Conservation (phyloP, 2,113 vertebrate genomes). For the Limnothrissa miodon region DNA sequence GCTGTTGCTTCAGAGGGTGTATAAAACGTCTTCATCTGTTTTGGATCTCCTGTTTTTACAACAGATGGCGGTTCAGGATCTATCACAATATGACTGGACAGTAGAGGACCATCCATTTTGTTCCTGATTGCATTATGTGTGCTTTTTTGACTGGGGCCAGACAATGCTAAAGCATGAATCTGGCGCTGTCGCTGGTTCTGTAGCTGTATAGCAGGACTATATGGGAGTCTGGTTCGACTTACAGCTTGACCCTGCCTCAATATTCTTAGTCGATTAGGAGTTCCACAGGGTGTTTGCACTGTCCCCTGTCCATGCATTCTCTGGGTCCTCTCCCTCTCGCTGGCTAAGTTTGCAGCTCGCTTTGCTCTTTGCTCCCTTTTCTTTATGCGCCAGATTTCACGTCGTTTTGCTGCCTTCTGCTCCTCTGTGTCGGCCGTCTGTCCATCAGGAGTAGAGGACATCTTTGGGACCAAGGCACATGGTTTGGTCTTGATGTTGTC, state of each 20-base stretch:
- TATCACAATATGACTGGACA: neutral
- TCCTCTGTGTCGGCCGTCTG: conserved; percentile 56
- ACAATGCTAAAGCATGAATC: neutral
- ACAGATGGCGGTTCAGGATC: neutral
- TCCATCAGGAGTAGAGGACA: conserved; percentile 29
- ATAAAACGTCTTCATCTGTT: neutral
- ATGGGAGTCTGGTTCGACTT: neutral
- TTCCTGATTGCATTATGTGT: neutral
- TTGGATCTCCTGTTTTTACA: neutral
- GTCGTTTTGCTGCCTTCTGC: conserved; percentile 64
- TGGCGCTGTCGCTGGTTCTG: neutral
- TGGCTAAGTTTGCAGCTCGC: conserved; percentile 54
- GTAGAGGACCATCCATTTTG: neutral
- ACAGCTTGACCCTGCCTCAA: neutral
- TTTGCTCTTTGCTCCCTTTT: conserved; percentile 75
- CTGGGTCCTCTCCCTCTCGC: conserved; percentile 50
- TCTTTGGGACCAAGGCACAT: conserved; percentile 50
- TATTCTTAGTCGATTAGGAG: neutral
- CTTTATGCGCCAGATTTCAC: conserved; percentile 74
- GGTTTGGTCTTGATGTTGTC: conserved; percentile 44
- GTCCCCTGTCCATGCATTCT: conserved; percentile 35
- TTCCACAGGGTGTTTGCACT: conserved; percentile 16
- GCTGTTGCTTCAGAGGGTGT: neutral
- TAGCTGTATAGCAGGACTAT: neutral
- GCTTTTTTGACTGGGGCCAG: neutral